Evolutionary conservation across 1,140 invertebrate species (phyloP), one percentile per base, ranked within the genome.

Genomic region (Apis dorsata): DNA sequence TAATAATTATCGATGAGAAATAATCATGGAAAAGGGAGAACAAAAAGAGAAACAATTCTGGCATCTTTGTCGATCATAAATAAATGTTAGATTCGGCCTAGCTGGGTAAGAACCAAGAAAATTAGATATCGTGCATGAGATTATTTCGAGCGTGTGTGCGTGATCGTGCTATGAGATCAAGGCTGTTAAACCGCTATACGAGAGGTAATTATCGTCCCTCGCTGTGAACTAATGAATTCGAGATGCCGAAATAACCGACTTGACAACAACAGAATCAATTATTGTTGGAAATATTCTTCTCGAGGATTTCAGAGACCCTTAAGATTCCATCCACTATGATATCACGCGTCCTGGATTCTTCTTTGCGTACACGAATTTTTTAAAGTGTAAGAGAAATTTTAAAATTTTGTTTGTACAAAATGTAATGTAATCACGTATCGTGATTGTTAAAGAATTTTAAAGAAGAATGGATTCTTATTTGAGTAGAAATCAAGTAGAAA

Each of bases 31-130:
- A n/a, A 69, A 68, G n/a, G 34, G 12, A n/a, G 21, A 69, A 57
- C 0, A 7, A 57, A 57, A 17, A 19, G 8, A 15, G 8, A 57
- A 17, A 65, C 53, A 62, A 55, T 69, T 19, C 80, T 70, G 74
- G 74, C 74, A 70, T 65, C 19, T 60, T 53, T 44, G 49, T 68
- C 65, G 57, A 51, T 65, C 80, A 65, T 82, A 82, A 82, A 82
- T 82, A 82, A 53, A 44, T 15, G 74, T 75, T 66, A 49, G 51
- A 44, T 49, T 66, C 34, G 17, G 51, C 28, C 53, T 51, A 0
- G n/a, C 63, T 81, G 80, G 80, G 63, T 10, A 82, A 53, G 55
- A 28, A 82, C 65, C 80, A 77, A 82, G 57, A 62, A 53, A 74
- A 82, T 77, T 69, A 34, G 12, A 70, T 49, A 59, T n/a, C 63